A percentile compares a stretch with the other conserved stretches of the same genome.
These are phyloP conservation scores for Automeris io DNA, from an alignment of 2,888 invertebrate genomes.

Conservation along the genomic window DNA sequence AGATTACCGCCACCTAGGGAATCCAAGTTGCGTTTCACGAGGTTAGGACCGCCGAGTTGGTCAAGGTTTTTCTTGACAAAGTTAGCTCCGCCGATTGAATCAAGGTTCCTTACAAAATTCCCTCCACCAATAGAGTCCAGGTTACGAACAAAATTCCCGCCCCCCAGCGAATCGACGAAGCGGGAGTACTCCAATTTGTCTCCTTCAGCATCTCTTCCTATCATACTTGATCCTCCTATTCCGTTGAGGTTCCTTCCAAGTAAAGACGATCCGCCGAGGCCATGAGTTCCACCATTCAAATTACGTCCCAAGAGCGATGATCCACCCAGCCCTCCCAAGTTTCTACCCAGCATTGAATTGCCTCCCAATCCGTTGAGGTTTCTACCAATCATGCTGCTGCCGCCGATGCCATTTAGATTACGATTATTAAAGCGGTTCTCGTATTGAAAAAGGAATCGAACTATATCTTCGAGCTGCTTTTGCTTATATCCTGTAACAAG, in stretches of 20 bases:
- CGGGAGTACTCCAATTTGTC: conserved; percentile 33
- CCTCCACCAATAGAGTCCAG: conserved; percentile 51
- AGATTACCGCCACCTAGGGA: conserved; percentile 63
- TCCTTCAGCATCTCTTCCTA: conserved; percentile 35
- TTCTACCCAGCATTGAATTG: conserved; percentile 27
- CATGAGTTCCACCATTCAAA: conserved; percentile 20
- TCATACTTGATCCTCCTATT: conserved; percentile 27
- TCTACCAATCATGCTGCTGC: conserved; percentile 28
- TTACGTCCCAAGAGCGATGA: conserved; percentile 22
- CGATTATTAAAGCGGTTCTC: conserved; percentile 36
- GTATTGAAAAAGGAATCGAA: conserved; percentile 46
- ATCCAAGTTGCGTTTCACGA: conserved; percentile 58
- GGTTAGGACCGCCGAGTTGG: conserved; percentile 59
- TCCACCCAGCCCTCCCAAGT: conserved; percentile 27
- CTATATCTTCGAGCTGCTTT: conserved; percentile 46
- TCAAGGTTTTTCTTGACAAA: conserved; percentile 63
- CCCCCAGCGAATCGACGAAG: conserved; percentile 45
- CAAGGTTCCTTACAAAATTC: conserved; percentile 56
- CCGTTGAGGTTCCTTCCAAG: conserved; percentile 32
- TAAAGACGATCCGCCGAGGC: conserved; percentile 28
- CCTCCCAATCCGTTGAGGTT: conserved; percentile 32
- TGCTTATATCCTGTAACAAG: conserved; percentile 57
- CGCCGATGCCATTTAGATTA: conserved; percentile 26
- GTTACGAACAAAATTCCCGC: conserved; percentile 45
- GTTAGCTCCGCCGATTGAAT: conserved; percentile 64